Conservation (phyloP, 2,888 invertebrate genomes). For the Agriopis aurantiaria region DNA sequence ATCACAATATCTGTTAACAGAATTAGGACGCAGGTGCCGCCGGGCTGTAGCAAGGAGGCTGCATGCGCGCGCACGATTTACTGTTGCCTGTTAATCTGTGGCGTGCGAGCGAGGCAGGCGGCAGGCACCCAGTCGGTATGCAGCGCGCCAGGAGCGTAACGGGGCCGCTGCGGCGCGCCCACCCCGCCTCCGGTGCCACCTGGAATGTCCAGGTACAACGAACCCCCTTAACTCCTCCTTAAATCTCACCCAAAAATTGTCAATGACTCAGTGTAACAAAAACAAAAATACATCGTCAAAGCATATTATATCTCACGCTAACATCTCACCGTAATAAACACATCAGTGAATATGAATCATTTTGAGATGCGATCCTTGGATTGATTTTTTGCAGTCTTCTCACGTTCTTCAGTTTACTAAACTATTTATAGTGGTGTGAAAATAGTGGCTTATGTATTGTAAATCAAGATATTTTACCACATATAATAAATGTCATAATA, state of each 20-base stretch:
- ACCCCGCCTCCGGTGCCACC: slow-evolving; percentile 93
- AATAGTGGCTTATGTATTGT: background rate
- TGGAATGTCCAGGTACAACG: slow-evolving; percentile 91
- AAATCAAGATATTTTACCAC: background rate
- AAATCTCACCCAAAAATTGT: background rate
- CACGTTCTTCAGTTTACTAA: background rate
- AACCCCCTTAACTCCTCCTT: slow-evolving; percentile 6
- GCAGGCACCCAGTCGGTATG: slow-evolving; percentile 82
- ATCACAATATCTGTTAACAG: slow-evolving; percentile 57
- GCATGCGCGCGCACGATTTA: slow-evolving; percentile 58
- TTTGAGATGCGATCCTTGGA: slow-evolving; percentile 18
- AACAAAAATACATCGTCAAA: slow-evolving; percentile 4
- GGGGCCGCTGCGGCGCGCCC: slow-evolving; percentile 89
- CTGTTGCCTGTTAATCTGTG: slow-evolving; percentile 19
- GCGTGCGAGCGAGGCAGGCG: slow-evolving; percentile 53
- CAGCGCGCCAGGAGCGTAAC: slow-evolving; percentile 83
- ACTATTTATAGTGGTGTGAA: background rate
- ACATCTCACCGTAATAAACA: slow-evolving; percentile 19
- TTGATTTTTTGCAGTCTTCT: slow-evolving; percentile 15
- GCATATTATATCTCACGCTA: background rate
- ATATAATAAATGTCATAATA: background rate
- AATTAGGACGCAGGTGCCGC: slow-evolving; percentile 69
- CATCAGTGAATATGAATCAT: slow-evolving; percentile 17
- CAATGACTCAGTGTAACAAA: slow-evolving; percentile 4
- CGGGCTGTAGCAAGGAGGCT: slow-evolving; percentile 66